phyloP scores from a whole-genome alignment of 35 echinoderm and acorn worm genomes.

The Stichopus chloronotus region DNA sequence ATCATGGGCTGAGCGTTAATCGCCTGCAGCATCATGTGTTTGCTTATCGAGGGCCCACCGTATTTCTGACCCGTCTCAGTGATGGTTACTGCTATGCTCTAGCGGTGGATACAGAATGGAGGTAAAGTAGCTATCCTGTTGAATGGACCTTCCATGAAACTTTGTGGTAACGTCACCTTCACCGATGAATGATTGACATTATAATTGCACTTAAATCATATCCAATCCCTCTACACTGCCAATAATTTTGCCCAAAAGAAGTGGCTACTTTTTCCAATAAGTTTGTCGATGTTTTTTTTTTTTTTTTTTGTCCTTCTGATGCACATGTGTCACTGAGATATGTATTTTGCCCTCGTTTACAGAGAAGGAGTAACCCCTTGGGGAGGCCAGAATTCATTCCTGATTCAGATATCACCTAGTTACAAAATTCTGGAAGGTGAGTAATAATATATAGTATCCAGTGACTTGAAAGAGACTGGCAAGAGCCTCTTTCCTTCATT shows the following conservation, averaged over 20 bases:
- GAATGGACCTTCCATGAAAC: no score
- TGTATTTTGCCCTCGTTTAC: no score
- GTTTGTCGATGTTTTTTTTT: no score
- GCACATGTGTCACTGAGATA: no score
- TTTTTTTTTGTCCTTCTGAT: no score
- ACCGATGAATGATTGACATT: no score
- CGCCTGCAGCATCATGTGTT: conserved; percentile 88
- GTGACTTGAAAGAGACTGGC: conserved; percentile 60
- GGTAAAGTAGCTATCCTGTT: conserved; percentile 36
- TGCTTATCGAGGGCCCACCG: conserved; percentile 79
- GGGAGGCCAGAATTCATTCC: conserved; percentile 74
- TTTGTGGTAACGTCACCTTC: no score
- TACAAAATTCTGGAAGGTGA: conserved; percentile 82
- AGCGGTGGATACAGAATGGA: conserved; percentile 91
- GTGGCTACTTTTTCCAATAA: no score
- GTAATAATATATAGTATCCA: not conserved
- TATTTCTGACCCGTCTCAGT: conserved; percentile 73
- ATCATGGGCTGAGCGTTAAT: conserved; percentile 86
- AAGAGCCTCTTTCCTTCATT: not conserved
- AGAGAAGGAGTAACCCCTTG: conserved; percentile 82
- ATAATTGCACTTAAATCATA: no score
- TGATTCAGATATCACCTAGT: conserved; percentile 64
- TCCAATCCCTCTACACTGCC: no score
- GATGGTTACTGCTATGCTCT: conserved; percentile 73
- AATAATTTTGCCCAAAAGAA: no score